Percentiles rank a stretch among this genome's conserved stretches.
These are phyloP conservation scores for Neopelma chrysocephalum DNA, from an alignment of 2,797 vertebrate species.

Conservation along the genomic window DNA sequence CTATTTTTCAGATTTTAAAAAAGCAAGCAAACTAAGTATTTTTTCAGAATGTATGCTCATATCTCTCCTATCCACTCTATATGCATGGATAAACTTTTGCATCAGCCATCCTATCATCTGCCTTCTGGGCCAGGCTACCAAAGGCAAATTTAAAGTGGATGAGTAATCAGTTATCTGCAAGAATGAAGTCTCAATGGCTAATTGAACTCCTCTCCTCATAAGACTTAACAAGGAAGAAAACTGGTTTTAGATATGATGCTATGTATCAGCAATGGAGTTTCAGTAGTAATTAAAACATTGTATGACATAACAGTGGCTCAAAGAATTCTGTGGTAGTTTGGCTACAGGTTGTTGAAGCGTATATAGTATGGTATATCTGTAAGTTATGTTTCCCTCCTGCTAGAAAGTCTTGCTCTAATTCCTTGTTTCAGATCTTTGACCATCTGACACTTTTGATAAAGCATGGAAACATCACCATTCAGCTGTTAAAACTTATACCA, in stretches of 20 bases:
- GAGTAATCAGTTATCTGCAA: neutral
- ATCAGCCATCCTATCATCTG: neutral
- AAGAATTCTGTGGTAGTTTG: neutral
- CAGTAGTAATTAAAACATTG: neutral
- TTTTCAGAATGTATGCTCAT: neutral
- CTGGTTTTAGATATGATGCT: neutral
- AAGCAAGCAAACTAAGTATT: neutral
- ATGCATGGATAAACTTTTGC: neutral
- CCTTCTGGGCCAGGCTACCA: neutral
- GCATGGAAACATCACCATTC: neutral
- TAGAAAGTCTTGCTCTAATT: neutral
- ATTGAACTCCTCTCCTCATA: neutral
- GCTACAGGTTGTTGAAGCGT: neutral
- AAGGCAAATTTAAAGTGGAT: neutral
- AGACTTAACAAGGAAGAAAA: conserved; percentile 3
- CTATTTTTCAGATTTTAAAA: neutral
- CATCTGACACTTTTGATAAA: neutral
- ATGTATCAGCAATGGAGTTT: neutral
- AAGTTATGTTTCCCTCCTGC: neutral
- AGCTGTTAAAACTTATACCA: neutral
- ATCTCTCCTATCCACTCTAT: neutral
- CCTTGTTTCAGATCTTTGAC: neutral
- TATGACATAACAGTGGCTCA: neutral
- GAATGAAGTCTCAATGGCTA: neutral
- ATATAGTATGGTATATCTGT: neutral